Conservation (phyloP, 2,888 invertebrate genomes). For the Acanthosepion lycidas region DNA sequence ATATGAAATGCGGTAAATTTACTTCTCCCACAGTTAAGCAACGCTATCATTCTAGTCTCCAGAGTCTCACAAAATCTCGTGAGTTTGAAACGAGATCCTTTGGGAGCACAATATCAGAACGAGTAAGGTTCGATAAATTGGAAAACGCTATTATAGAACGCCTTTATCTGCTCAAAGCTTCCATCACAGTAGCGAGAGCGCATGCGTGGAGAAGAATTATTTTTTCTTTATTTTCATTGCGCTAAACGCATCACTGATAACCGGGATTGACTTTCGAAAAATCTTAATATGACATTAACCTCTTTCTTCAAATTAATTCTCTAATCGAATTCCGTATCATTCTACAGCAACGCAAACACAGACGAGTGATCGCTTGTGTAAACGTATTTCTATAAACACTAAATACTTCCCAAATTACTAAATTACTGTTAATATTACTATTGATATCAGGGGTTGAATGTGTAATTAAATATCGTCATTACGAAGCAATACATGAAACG, state of each 20-base stretch:
- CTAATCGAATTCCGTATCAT: neutral
- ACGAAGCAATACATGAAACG: no score
- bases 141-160: neutral
- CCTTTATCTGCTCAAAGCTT: neutral
- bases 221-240: neutral
- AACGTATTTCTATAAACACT: neutral
- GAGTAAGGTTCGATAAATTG: neutral
- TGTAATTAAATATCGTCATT: no score
- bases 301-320: neutral
- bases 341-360: no score
- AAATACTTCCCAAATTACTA: no score
- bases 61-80: neutral
- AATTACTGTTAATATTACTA: no score
- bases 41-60: neutral
- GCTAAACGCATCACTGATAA: neutral
- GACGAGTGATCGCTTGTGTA: neutral
- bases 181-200: neutral
- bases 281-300: neutral
- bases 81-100: neutral
- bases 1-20: no score
- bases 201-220: no score
- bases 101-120: neutral
- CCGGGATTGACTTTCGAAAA: neutral
- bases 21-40: neutral
- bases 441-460: no score